Evolutionary conservation across 2,113 vertebrate genomes (phyloP).

Genomic region (Coryphaenoides rupestris): DNA sequence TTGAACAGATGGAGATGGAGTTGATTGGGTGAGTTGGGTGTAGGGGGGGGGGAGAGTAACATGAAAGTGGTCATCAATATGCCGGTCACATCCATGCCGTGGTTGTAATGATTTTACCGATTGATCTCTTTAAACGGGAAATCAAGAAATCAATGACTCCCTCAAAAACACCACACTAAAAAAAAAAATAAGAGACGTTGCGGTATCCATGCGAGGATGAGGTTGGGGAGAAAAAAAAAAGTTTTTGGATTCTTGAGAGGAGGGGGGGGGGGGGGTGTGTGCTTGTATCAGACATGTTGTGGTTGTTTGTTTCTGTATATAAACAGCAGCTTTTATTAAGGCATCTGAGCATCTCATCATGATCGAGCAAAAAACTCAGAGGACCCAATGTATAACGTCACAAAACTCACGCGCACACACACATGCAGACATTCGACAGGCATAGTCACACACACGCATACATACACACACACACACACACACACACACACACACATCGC

Average conservation of each 20-base stretch:
- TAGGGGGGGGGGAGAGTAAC: neutral
- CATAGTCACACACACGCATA: too few relatives aligned
- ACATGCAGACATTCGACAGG: slow-evolving; percentile 16
- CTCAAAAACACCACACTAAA: too few relatives aligned
- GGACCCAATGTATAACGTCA: slow-evolving; percentile 26
- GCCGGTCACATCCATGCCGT: neutral
- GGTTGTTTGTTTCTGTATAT: slow-evolving; percentile 24
- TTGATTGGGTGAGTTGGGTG: neutral
- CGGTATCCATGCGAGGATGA: neutral
- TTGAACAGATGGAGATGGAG: slow-evolving; percentile 30
- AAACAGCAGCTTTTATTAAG: slow-evolving; percentile 67
- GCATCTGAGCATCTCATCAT: slow-evolving; percentile 57
- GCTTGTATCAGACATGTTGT: slow-evolving; percentile 23
- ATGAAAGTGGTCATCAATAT: neutral
- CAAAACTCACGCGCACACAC: slow-evolving; percentile 28
- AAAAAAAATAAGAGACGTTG: neutral
- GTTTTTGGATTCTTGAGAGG: too few relatives aligned
- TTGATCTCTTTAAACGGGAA: neutral
- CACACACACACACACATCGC: too few relatives aligned
- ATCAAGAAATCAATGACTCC: neutral
- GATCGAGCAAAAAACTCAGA: slow-evolving; percentile 27
- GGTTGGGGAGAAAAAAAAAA: too few relatives aligned
- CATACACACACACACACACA: too few relatives aligned
- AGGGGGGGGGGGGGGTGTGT: too few relatives aligned
- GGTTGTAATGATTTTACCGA: too few relatives aligned